These are phyloP conservation scores for Lordiphosa andalusiaca DNA, from an alignment of 2,888 invertebrate genomes.

Conservation along the genomic window DNA sequence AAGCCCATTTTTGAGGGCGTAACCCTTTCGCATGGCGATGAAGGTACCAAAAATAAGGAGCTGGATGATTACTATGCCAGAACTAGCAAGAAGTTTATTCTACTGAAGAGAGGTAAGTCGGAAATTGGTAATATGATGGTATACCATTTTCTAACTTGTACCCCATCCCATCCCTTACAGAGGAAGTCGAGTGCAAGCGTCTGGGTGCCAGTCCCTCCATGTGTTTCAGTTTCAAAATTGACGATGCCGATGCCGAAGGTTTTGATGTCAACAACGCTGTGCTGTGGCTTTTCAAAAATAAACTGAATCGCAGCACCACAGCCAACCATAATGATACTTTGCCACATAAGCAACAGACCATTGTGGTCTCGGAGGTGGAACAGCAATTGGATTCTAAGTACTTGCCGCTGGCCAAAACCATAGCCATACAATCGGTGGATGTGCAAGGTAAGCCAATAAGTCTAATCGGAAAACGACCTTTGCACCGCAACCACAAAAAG, in stretches of 20 bases:
- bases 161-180: slow-evolving; percentile 75
- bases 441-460: slow-evolving; percentile 82
- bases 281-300: slow-evolving; percentile 88
- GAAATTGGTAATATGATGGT: not conserved
- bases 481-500: not conserved
- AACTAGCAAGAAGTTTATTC: slow-evolving; percentile 91
- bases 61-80: slow-evolving; percentile 91
- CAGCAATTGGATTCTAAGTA: slow-evolving; percentile 86
- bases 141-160: not conserved
- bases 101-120: slow-evolving; percentile 87
- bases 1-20: slow-evolving; percentile 88
- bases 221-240: slow-evolving; percentile 89
- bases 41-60: slow-evolving; percentile 77
- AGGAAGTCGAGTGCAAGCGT: slow-evolving; percentile 81
- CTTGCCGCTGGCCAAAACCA: slow-evolving; percentile 88
- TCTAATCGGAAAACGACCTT: slow-evolving; percentile 8
- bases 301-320: slow-evolving; percentile 46
- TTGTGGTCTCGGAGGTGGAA: slow-evolving; percentile 89
- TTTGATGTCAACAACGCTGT: slow-evolving; percentile 89
- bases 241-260: slow-evolving; percentile 86
- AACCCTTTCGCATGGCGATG: slow-evolving; percentile 81
- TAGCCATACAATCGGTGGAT: slow-evolving; percentile 89
- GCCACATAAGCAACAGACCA: slow-evolving; percentile 82
- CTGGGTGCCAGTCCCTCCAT: slow-evolving; percentile 83
- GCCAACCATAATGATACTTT: slow-evolving; percentile 42